Conservation (phyloP, 2,113 vertebrate species). For the Ciconia stormi region DNA sequence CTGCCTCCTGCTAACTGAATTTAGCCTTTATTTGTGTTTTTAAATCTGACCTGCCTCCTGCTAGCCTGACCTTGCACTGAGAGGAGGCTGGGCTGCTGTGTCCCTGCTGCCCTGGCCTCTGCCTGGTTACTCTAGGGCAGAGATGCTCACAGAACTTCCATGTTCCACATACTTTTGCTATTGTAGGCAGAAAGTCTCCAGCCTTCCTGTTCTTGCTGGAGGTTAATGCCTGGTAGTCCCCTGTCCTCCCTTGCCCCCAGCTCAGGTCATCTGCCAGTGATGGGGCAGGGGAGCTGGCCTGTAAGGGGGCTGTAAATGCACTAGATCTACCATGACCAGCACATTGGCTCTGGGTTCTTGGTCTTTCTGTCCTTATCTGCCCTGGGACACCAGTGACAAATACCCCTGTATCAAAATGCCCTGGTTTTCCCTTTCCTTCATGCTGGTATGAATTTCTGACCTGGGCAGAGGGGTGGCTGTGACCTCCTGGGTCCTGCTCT, state of each 20-base stretch:
- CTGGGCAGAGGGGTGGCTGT: not conserved
- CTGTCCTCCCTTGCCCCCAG: not conserved
- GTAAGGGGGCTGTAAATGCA: not conserved
- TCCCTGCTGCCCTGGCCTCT: not conserved
- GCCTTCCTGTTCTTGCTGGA: not conserved
- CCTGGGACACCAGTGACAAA: not conserved
- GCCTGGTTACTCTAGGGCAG: conserved; percentile 24
- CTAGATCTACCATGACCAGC: not conserved
- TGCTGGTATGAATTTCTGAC: not conserved
- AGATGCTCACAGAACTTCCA: not conserved
- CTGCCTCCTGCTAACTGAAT: not conserved
- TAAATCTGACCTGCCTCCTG: not conserved
- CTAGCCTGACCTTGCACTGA: conserved; percentile 2
- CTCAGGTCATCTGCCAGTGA: not conserved
- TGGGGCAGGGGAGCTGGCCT: not conserved
- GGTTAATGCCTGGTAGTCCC: conserved; percentile 30
- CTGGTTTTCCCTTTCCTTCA: fast-evolving
- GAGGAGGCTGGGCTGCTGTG: not conserved
- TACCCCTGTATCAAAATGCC: not conserved
- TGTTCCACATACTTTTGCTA: not conserved
- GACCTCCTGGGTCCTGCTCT: not conserved
- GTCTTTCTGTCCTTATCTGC: not conserved
- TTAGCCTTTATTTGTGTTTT: not conserved
- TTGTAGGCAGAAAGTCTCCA: not conserved
- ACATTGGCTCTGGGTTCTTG: not conserved